phyloP scores from a whole-genome alignment of 1,140 invertebrate genomes.

The Procambarus virginalis region DNA sequence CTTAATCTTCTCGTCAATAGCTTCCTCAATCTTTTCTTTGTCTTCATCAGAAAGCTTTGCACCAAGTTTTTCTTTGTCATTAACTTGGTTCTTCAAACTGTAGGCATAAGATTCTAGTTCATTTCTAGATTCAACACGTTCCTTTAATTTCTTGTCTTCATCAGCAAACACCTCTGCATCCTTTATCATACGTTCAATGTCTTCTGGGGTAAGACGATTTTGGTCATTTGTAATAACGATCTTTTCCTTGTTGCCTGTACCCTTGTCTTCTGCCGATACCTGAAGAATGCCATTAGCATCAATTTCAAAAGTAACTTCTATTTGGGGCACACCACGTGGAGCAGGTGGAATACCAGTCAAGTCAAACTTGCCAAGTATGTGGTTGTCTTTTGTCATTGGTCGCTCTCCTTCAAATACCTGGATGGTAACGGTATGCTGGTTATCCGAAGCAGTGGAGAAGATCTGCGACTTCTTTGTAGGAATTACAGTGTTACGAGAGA shows the following conservation, averaged over 20 bases:
- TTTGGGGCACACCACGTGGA: slow-evolving; percentile 59
- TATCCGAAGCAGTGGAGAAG: slow-evolving; percentile 60
- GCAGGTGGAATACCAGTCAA: slow-evolving; percentile 60
- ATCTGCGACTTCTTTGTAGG: slow-evolving; percentile 64
- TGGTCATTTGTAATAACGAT: slow-evolving; percentile 58
- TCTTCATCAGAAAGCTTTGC: slow-evolving; percentile 92
- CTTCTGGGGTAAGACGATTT: slow-evolving; percentile 54
- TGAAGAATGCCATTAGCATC: slow-evolving; percentile 64
- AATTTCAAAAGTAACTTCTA: slow-evolving; percentile 60
- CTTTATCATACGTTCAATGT: slow-evolving; percentile 61
- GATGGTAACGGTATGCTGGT: slow-evolving; percentile 61
- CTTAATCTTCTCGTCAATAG: slow-evolving; percentile 97
- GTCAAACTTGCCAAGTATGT: slow-evolving; percentile 62
- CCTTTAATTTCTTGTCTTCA: slow-evolving; percentile 98
- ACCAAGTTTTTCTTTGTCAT: slow-evolving; percentile 98
- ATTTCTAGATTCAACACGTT: slow-evolving; percentile 91
- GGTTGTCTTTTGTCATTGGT: slow-evolving; percentile 63
- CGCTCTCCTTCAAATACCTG: slow-evolving; percentile 59
- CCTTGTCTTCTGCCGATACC: slow-evolving; percentile 61
- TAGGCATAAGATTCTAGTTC: slow-evolving; percentile 98
- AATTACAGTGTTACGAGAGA: slow-evolving; percentile 84
- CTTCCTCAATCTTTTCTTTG: slow-evolving; percentile 91
- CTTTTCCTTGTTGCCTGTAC: slow-evolving; percentile 61
- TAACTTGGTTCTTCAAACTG: slow-evolving; percentile 97
- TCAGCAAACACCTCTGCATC: slow-evolving; percentile 93